These are phyloP conservation scores for Characodon lateralis DNA, from an alignment of 2,797 vertebrate species.

Conservation along the genomic window DNA sequence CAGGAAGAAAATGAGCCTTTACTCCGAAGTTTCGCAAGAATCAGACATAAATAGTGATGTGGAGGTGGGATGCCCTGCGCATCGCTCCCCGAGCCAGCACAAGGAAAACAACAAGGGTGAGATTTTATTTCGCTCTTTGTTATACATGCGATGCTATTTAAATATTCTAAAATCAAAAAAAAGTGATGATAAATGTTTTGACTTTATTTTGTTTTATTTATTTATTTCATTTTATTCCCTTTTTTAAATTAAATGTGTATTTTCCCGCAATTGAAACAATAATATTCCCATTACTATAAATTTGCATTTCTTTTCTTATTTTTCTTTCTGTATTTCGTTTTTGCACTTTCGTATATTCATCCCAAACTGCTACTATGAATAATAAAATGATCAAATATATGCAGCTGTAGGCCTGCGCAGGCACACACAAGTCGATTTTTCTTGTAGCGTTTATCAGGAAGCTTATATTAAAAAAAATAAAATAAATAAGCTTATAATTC, in stretches of 20 bases:
- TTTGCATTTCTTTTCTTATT: too few species aligned
- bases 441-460: neutral
- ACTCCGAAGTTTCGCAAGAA: slow-evolving; percentile 94
- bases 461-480: neutral
- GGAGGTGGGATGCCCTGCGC: slow-evolving; percentile 95
- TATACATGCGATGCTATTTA: neutral
- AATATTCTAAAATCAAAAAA: neutral
- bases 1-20: slow-evolving; percentile 94
- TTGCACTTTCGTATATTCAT: neutral
- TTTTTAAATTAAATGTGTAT: neutral
- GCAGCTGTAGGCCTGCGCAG: neutral
- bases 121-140: neutral
- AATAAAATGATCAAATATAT: neutral
- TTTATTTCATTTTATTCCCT: neutral
- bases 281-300: neutral
- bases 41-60: slow-evolving; percentile 98
- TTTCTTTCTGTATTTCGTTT: neutral
- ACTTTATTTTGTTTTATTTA: neutral
- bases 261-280: neutral
- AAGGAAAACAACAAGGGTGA: slow-evolving; percentile 99
- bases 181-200: neutral
- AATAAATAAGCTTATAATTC: slow-evolving; percentile 7
- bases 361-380: neutral
- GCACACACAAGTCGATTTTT: neutral
- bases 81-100: slow-evolving; percentile 94